These are phyloP conservation scores for Cremastinae sp. DNA, from an alignment of 2,888 invertebrate genomes.

Conservation along the genomic window DNA sequence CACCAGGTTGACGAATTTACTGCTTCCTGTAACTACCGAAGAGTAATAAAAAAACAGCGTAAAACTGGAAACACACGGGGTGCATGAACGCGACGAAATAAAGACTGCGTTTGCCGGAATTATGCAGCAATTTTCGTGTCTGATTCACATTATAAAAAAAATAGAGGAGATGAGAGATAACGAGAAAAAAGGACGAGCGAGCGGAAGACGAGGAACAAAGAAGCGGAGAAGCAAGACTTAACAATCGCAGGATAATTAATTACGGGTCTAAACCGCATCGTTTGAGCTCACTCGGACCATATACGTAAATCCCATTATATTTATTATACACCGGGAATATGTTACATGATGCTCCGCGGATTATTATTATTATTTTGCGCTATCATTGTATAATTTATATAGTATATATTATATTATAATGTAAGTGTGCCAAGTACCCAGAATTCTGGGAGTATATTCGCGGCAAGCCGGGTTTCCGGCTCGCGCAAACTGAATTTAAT, in stretches of 20 bases:
- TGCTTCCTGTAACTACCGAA: neutral
- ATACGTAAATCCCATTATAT: constrained; percentile 61
- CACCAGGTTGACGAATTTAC: neutral
- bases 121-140: neutral
- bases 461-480: constrained; percentile 67
- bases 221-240: constrained; percentile 40
- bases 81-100: neutral
- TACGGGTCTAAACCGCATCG: constrained; percentile 71
- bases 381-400: neutral
- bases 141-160: neutral
- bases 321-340: constrained; percentile 45
- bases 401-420: constrained; percentile 26
- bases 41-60: neutral
- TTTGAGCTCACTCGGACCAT: constrained; percentile 71
- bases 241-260: constrained; percentile 72
- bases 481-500: constrained; percentile 77
- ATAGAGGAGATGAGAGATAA: neutral
- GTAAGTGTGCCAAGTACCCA: constrained; percentile 47
- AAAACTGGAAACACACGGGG: too few relatives aligned
- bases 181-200: constrained; percentile 11
- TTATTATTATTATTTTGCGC: too few relatives aligned
- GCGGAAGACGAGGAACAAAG: too few relatives aligned
- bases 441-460: constrained; percentile 44
- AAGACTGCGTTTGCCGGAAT: neutral
- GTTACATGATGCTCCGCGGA: neutral